These are phyloP conservation scores for Hypsibius dujardini DNA, from an alignment of 1,140 invertebrate genomes.

Conservation along the genomic window DNA sequence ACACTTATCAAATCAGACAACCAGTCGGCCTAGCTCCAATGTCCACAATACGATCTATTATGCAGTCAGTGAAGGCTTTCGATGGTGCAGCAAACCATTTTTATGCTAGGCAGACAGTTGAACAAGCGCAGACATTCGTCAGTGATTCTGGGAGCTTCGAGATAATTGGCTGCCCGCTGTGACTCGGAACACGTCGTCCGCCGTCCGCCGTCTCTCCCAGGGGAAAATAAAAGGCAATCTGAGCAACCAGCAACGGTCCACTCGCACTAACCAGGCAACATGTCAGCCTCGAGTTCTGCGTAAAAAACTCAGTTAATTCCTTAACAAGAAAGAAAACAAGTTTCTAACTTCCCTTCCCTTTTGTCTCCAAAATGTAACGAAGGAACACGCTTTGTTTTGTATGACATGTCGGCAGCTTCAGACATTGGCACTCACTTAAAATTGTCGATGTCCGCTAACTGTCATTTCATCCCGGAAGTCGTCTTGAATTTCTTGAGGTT, in stretches of 20 bases:
- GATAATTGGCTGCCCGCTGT: background rate
- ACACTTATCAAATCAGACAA: slow-evolving; percentile 1
- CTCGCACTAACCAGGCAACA: background rate
- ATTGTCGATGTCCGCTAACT: background rate
- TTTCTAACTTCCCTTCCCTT: too few relatives aligned
- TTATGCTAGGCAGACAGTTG: background rate
- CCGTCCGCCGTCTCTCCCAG: too few relatives aligned
- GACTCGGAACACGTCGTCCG: slow-evolving; percentile 8
- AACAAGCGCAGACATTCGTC: background rate
- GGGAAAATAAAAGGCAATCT: too few relatives aligned
- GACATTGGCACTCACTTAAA: background rate
- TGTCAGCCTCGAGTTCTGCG: background rate
- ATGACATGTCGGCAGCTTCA: background rate
- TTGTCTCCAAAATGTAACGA: background rate
- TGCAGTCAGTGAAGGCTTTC: background rate
- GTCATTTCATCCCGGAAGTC: background rate
- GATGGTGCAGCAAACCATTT: slow-evolving; percentile 6
- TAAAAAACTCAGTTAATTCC: slow-evolving; percentile 2
- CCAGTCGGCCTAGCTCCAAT: background rate
- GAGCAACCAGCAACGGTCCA: background rate
- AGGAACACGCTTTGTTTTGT: background rate
- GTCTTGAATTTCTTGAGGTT: background rate
- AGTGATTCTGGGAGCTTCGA: background rate
- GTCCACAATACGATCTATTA: background rate
- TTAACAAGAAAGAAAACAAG: background rate